phyloP scores from a whole-genome alignment of 1,140 invertebrate species.

The Drosophila truncata region DNA sequence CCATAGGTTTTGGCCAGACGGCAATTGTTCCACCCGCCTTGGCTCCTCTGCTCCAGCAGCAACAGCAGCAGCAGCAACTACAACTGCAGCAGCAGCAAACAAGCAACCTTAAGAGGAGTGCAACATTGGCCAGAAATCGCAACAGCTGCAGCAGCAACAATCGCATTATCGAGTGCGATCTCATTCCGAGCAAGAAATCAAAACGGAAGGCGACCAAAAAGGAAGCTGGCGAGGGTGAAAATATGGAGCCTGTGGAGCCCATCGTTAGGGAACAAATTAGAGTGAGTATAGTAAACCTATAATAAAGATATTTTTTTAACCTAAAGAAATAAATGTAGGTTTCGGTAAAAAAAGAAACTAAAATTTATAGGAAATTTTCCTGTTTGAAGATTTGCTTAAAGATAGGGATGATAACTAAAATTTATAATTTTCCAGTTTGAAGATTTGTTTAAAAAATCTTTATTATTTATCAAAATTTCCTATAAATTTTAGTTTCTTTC shows the following conservation, averaged over 20 bases:
- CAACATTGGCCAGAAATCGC: constrained; percentile 36
- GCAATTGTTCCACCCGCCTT: constrained; percentile 55
- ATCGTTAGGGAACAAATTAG: constrained; percentile 71
- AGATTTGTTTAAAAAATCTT: too few relatives aligned
- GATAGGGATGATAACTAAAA: too few relatives aligned
- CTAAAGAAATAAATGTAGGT: neutral
- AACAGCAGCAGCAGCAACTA: constrained; percentile 37
- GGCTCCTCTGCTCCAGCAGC: constrained; percentile 63
- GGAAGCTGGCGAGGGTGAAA: constrained; percentile 40
- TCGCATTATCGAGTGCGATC: constrained; percentile 79
- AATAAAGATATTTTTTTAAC: neutral
- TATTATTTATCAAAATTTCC: too few relatives aligned
- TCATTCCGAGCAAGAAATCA: constrained; percentile 82
- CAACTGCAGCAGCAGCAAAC: constrained; percentile 18
- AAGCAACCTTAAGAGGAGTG: constrained; percentile 28
- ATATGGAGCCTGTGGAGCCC: constrained; percentile 48
- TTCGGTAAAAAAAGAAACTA: neutral
- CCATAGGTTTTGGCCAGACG: constrained; percentile 64
- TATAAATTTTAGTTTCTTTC: too few relatives aligned
- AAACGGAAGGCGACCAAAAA: constrained; percentile 66
- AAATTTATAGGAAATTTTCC: neutral
- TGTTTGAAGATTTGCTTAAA: neutral
- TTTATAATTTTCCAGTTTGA: too few relatives aligned
- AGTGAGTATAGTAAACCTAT: constrained; percentile 38
- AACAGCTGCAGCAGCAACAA: constrained; percentile 51